These are phyloP conservation scores for Sapajus apella DNA, from an alignment of 2,113 vertebrate species.

Conservation along the genomic window DNA sequence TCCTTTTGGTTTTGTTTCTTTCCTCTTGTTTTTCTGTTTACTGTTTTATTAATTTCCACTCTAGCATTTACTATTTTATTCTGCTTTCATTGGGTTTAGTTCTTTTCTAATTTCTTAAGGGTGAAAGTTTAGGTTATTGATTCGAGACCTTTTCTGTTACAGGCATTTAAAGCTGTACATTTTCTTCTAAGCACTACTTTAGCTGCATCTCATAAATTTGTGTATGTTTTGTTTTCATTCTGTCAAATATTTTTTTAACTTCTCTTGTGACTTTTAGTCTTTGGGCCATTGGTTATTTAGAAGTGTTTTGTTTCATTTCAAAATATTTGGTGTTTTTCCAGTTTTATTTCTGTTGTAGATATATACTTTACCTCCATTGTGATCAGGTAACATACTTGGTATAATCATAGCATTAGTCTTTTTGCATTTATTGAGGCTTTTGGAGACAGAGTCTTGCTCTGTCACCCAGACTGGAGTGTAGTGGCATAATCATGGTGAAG, in stretches of 20 bases:
- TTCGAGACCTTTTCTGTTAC: not conserved
- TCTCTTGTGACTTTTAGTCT: not conserved
- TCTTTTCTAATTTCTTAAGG: not conserved
- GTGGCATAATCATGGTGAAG: no score
- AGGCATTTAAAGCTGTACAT: not conserved
- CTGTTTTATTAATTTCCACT: not conserved
- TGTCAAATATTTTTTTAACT: not conserved
- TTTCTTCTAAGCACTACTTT: not conserved
- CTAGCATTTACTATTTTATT: not conserved
- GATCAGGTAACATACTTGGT: not conserved
- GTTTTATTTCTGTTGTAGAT: not conserved
- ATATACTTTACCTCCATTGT: not conserved
- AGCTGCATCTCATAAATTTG: not conserved
- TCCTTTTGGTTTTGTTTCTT: not conserved
- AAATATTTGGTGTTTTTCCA: not conserved
- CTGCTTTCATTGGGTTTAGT: not conserved
- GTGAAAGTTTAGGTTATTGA: not conserved
- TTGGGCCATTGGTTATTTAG: not conserved
- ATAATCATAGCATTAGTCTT: not conserved
- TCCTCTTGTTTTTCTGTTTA: not conserved
- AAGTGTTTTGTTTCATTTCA: not conserved
- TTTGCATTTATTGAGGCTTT: not conserved
- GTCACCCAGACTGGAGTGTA: no score
- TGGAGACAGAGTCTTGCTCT: no score
- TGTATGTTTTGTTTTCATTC: not conserved